These are phyloP conservation scores for Pocillopora damicornis DNA, from an alignment of 64 coral and sea anemone species.

Conservation along the genomic window DNA sequence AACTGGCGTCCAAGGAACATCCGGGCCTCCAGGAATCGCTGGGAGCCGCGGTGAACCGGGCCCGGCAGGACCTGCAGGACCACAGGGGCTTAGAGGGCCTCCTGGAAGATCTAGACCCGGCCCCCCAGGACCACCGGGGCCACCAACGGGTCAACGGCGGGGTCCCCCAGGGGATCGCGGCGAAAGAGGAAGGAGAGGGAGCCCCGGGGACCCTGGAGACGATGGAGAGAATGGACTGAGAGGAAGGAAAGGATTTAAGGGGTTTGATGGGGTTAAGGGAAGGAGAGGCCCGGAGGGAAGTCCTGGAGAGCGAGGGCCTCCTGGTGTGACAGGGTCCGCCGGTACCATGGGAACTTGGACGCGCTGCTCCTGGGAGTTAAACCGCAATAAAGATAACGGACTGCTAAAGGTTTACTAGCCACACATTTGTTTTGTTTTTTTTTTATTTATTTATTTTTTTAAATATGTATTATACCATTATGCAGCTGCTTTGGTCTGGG, in stretches of 20 bases:
- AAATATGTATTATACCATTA: neutral
- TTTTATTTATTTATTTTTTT: neutral
- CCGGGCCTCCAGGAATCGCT: slow-evolving; percentile 31
- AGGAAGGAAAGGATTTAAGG: slow-evolving; percentile 9
- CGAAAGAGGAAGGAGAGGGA: slow-evolving; percentile 35
- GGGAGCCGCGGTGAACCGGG: slow-evolving; percentile 47
- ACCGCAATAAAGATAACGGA: slow-evolving; percentile 65
- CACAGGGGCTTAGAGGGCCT: slow-evolving; percentile 46
- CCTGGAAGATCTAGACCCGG: slow-evolving; percentile 40
- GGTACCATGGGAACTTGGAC: slow-evolving; percentile 40
- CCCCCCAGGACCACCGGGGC: slow-evolving; percentile 29
- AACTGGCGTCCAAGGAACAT: slow-evolving; percentile 38
- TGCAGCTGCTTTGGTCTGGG: no score
- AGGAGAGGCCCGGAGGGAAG: slow-evolving; percentile 43
- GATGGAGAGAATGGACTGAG: slow-evolving; percentile 30
- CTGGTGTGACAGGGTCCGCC: slow-evolving; percentile 35
- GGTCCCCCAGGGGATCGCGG: slow-evolving; percentile 13
- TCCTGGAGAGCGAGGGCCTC: slow-evolving; percentile 18
- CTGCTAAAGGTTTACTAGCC: slow-evolving; percentile 42
- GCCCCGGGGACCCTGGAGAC: slow-evolving; percentile 45
- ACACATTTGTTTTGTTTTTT: neutral
- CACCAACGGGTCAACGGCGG: neutral
- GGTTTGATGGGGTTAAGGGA: slow-evolving; percentile 46
- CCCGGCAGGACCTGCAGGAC: slow-evolving; percentile 35
- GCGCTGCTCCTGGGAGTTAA: slow-evolving; percentile 65